Evolutionary conservation across 2,113 vertebrate species (phyloP).

Genomic region (Morone saxatilis): DNA sequence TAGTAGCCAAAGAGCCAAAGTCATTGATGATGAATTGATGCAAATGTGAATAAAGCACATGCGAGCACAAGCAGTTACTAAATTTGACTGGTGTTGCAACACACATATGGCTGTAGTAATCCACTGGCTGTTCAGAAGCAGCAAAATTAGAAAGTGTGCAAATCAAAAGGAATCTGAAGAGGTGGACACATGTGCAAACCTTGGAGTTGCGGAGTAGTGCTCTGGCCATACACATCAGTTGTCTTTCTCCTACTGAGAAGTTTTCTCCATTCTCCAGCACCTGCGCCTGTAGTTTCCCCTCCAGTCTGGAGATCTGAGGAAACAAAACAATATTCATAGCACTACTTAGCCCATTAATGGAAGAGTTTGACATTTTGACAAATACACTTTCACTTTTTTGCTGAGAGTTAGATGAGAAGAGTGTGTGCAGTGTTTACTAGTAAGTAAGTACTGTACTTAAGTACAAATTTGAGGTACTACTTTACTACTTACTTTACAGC

Average conservation of each 20-base stretch:
- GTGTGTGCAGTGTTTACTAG: no score
- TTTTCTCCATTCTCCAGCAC: slow-evolving; percentile 88
- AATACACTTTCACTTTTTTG: no score
- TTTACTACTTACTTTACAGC: background rate
- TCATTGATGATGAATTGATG: background rate
- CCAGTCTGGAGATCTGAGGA: slow-evolving; percentile 83
- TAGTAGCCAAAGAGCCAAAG: background rate
- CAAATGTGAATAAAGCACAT: background rate
- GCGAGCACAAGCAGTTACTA: background rate
- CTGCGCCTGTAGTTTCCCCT: slow-evolving; percentile 79
- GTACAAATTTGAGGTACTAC: no score
- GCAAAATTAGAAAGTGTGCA: background rate
- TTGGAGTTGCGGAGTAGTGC: slow-evolving; percentile 87
- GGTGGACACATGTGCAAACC: slow-evolving; percentile 54
- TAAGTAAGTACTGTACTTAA: no score
- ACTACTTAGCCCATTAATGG: background rate
- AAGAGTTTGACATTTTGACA: no score
- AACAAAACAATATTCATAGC: background rate
- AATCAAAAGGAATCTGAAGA: background rate
- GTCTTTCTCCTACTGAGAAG: slow-evolving; percentile 88
- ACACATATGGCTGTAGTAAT: background rate
- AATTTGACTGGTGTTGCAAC: background rate
- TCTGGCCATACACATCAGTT: slow-evolving; percentile 89
- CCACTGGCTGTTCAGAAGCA: background rate
- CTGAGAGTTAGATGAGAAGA: no score